phyloP scores from a whole-genome alignment of 2,797 vertebrate genomes.

The Neoniphon sammara region DNA sequence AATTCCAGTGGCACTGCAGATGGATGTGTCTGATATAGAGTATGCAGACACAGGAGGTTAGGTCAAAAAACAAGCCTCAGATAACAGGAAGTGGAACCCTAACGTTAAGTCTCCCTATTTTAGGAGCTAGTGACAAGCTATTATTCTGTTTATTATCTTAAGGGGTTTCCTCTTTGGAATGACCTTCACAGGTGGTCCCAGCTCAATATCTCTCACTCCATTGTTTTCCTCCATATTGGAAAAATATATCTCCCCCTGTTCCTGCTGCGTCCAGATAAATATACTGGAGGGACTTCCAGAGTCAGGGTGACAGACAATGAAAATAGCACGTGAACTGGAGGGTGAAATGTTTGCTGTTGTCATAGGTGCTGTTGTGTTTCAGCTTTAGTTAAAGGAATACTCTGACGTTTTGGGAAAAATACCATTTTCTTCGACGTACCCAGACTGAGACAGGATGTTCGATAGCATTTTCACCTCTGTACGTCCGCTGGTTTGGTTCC shows the following conservation, averaged over 20 bases:
- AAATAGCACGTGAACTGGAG: constrained; percentile 29
- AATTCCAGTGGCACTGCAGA: not conserved
- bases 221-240: constrained; percentile 73
- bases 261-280: constrained; percentile 63
- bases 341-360: not conserved
- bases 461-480: too few relatives aligned
- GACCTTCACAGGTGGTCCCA: constrained; percentile 78
- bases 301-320: constrained; percentile 32
- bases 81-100: constrained; percentile 70
- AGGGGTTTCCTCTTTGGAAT: constrained; percentile 73
- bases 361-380: constrained; percentile 16
- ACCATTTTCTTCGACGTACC: too few relatives aligned
- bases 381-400: not conserved
- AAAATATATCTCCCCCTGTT: constrained; percentile 67
- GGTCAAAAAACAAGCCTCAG: constrained; percentile 52
- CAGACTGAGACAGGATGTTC: too few relatives aligned
- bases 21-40: not conserved
- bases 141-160: constrained; percentile 73
- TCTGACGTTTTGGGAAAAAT: too few relatives aligned
- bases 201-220: constrained; percentile 58
- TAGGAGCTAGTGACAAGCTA: constrained; percentile 55
- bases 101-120: constrained; percentile 57
- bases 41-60: constrained; percentile 33
- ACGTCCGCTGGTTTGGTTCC: too few relatives aligned
- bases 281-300: constrained; percentile 41